These are phyloP conservation scores for Labeo calbasu DNA, from an alignment of 2,797 vertebrate species.

Conservation along the genomic window DNA sequence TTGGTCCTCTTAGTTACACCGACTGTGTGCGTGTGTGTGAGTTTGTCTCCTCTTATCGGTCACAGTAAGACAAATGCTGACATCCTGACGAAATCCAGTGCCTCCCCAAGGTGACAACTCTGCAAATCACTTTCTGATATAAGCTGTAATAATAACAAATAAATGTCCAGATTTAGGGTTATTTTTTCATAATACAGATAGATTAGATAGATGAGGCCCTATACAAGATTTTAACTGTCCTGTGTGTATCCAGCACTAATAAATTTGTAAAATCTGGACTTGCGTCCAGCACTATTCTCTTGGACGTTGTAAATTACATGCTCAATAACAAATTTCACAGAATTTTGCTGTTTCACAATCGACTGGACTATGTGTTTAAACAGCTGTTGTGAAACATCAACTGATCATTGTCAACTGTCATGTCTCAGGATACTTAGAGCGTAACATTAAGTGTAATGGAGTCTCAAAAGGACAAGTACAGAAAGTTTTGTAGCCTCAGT, in stretches of 20 bases:
- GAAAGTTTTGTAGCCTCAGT: constrained; percentile 27
- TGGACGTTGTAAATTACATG: constrained; percentile 74
- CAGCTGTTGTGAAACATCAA: constrained; percentile 75
- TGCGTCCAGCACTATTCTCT: constrained; percentile 62
- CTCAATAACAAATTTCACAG: constrained; percentile 56
- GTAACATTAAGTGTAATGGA: constrained; percentile 18
- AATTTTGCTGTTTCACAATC: constrained; percentile 71
- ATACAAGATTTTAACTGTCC: constrained; percentile 45
- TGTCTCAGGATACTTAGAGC: constrained; percentile 64
- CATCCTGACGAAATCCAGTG: constrained; percentile 31
- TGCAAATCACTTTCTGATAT: constrained; percentile 24
- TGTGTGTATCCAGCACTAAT: constrained; percentile 72
- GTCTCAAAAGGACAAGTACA: constrained; percentile 41
- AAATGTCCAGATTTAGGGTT: constrained; percentile 29
- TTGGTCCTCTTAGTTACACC: constrained; percentile 46
- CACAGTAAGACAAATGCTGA: constrained; percentile 17
- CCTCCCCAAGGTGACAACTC: constrained; percentile 23
- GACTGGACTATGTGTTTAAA: constrained; percentile 73
- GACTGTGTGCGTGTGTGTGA: background rate
- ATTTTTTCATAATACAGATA: background rate
- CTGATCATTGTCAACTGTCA: constrained; percentile 69
- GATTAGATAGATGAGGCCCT: constrained; percentile 19
- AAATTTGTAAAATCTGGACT: constrained; percentile 44
- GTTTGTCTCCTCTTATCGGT: constrained; percentile 34
- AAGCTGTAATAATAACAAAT: constrained; percentile 39